A percentile compares a stretch with the other conserved stretches of the same genome.
Evolutionary conservation across 92 coral and sea anemone genomes (phyloP).

Genomic region (Zoanthus sociatus): DNA sequence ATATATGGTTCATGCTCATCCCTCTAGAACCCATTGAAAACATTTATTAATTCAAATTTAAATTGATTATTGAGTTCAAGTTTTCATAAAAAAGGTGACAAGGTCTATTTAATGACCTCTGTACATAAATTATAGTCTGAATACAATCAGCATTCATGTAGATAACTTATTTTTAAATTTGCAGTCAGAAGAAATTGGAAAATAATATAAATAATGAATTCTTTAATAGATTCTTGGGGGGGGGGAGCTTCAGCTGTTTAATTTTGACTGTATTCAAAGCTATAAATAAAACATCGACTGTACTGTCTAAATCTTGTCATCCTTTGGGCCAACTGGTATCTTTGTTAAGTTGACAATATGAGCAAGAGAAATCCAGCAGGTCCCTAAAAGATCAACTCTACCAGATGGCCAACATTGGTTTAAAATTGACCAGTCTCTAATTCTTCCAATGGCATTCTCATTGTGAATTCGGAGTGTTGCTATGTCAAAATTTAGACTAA

Average conservation of each 20-base stretch:
- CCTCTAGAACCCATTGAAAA: background rate
- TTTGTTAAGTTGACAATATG: conserved; percentile 63
- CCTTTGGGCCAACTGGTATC: conserved; percentile 38
- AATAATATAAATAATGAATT: background rate
- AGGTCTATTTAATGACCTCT: background rate
- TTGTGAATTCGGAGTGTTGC: background rate
- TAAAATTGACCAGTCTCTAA: conserved; percentile 58
- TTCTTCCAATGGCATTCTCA: conserved; percentile 60
- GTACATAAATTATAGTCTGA: background rate
- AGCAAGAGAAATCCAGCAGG: conserved; percentile 65
- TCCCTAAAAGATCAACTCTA: conserved; percentile 62
- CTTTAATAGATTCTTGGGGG: background rate
- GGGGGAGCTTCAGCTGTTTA: background rate
- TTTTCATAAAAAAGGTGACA: background rate
- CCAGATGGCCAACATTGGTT: conserved; percentile 62
- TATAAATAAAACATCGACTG: background rate
- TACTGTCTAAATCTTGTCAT: background rate
- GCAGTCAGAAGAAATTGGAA: background rate
- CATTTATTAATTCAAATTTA: background rate
- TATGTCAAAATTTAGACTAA: conserved; percentile 61
- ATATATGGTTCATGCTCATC: background rate
- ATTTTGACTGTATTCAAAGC: background rate
- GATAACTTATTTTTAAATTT: background rate
- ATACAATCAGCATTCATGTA: conserved; percentile 3
- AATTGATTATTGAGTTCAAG: background rate